A percentile compares a stretch with the other conserved stretches of the same genome.
Evolutionary conservation across 2,888 invertebrate species (phyloP).

Genomic region (Trissonchulus latispiculum): DNA sequence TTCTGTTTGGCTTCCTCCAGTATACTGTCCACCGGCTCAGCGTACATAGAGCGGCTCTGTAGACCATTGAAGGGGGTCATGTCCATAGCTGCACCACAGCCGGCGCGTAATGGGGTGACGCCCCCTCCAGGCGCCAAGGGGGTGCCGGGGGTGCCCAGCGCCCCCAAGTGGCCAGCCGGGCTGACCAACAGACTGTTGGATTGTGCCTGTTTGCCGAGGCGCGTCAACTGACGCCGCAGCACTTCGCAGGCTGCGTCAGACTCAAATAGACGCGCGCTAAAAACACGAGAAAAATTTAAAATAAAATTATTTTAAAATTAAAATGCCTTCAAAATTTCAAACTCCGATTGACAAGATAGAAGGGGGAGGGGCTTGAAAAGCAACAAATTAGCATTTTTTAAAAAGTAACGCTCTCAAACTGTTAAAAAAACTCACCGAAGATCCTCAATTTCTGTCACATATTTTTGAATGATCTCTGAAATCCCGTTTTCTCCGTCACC

Average conservation of each 20-base stretch:
- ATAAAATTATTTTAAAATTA: slow-evolving; percentile 10
- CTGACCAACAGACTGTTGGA: neutral
- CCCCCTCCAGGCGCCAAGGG: neutral
- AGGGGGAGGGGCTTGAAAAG: no score
- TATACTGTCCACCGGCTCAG: neutral
- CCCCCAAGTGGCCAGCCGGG: neutral
- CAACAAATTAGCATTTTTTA: no score
- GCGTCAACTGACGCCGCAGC: slow-evolving; percentile 50
- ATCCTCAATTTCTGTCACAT: slow-evolving; percentile 81
- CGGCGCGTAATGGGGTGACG: no score
- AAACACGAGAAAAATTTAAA: slow-evolving; percentile 24
- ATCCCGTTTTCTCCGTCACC: slow-evolving; percentile 53
- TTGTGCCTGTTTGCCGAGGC: slow-evolving; percentile 27
- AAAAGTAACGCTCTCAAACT: no score
- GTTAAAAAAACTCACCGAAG: slow-evolving; percentile 51
- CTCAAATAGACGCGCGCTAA: slow-evolving; percentile 68
- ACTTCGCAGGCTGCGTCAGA: slow-evolving; percentile 68
- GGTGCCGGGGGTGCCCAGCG: neutral
- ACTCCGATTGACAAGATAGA: no score
- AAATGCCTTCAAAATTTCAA: slow-evolving; percentile 16
- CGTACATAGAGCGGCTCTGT: neutral
- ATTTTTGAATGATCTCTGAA: slow-evolving; percentile 64
- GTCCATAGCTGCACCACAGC: no score
- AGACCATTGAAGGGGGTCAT: neutral
- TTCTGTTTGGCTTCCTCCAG: slow-evolving; percentile 59